Evolutionary conservation across 30 jellyfish, hydroid and myxozoan genomes (phyloP).

Genomic region (Catostylus mosaicus): DNA sequence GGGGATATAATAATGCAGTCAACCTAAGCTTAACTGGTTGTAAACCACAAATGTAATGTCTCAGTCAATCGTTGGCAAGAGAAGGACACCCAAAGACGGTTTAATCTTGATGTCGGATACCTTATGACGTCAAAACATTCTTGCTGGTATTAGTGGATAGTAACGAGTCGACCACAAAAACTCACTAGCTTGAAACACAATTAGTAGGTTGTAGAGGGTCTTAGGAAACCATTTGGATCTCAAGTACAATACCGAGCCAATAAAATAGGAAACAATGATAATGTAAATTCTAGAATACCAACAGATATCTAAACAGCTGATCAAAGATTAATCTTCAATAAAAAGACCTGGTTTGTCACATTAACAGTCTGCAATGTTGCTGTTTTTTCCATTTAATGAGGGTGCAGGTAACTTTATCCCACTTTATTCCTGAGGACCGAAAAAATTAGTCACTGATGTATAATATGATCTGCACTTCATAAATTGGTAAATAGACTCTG

Average conservation of each 20-base stretch:
- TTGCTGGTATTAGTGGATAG: constrained; percentile 11
- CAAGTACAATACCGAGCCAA: too few relatives aligned
- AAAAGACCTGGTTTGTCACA: too few relatives aligned
- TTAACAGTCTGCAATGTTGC: too few relatives aligned
- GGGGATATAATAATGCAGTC: too few relatives aligned
- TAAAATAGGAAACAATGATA: too few relatives aligned
- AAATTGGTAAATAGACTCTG: too few relatives aligned
- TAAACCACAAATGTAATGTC: background rate
- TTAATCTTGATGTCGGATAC: background rate
- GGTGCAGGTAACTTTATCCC: background rate
- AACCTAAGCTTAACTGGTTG: too few relatives aligned
- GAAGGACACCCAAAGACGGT: background rate
- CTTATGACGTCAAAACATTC: constrained; percentile 12
- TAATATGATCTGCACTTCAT: too few relatives aligned
- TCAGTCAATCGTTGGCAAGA: constrained; percentile 3
- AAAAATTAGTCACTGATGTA: too few relatives aligned
- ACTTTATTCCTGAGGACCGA: background rate
- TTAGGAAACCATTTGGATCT: background rate
- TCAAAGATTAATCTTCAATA: background rate
- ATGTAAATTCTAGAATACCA: background rate
- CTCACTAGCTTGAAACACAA: background rate
- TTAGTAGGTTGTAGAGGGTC: background rate
- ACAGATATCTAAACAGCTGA: background rate
- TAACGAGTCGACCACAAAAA: background rate
- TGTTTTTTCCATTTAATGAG: too few relatives aligned